Evolutionary conservation across 53 echinoderm and acorn worm species (phyloP).

Genomic region (Patiria pectinifera): DNA sequence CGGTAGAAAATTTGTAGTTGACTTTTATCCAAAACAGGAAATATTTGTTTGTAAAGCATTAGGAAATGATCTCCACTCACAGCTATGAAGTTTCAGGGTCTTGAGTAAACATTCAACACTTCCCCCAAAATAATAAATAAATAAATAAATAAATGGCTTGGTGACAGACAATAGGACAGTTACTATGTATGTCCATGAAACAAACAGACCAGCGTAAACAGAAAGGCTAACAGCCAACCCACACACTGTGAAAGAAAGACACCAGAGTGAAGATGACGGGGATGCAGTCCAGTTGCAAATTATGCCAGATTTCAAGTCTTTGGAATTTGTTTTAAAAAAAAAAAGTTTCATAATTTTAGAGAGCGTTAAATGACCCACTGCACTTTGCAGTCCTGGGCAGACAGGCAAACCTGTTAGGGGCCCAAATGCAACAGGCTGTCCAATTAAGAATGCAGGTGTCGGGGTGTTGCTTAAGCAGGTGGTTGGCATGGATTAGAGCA

Average conservation of each 20-base stretch:
- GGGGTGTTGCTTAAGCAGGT: background rate
- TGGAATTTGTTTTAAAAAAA: background rate
- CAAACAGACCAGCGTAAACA: background rate
- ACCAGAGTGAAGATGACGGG: background rate
- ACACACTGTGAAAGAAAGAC: background rate
- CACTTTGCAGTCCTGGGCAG: background rate
- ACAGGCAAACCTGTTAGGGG: background rate
- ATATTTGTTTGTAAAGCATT: too few relatives aligned
- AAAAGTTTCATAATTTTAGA: background rate
- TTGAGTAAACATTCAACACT: too few relatives aligned
- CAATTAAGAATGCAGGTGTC: slow-evolving; percentile 19
- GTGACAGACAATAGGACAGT: background rate
- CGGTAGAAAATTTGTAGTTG: too few relatives aligned
- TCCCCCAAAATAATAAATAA: too few relatives aligned
- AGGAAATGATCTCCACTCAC: too few relatives aligned
- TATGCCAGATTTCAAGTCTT: background rate
- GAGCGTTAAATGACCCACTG: background rate
- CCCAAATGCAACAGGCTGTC: background rate
- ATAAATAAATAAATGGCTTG: too few relatives aligned
- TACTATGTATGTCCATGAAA: background rate
- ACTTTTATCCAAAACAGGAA: too few relatives aligned
- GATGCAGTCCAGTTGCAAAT: background rate
- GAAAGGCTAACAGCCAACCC: background rate
- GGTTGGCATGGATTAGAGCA: slow-evolving; percentile 37
- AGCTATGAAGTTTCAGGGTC: too few relatives aligned